Evolutionary conservation across 2,113 vertebrate genomes (phyloP), one percentile per base, ranked within the genome.

Genomic region (Tetraodon nigroviridis): DNA sequence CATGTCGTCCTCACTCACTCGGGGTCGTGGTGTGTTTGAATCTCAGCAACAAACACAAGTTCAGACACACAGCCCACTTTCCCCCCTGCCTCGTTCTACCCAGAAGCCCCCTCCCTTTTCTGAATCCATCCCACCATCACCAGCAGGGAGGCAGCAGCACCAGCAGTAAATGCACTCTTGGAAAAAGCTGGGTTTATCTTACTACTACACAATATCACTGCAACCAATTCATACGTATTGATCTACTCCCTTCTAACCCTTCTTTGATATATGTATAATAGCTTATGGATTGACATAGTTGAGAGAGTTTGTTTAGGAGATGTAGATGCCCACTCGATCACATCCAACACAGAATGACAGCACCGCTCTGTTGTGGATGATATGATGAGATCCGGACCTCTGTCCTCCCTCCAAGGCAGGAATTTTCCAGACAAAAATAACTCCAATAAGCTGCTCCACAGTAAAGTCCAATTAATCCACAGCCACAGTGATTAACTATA

Each of bases 1-100:
- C 81, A 84, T 81, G 67, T 61, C 22, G 52, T 58, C 69, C 58
- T 73, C 44, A 13, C 55, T 72, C 55, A 12, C 48, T 64, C 47
- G 0, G 15, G 2, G 19, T 48, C 24, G 7, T 24, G 49, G 57
- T 21, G 44, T 17, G 40, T 71, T 56, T 59, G 63, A 55, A 47
- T 70, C 48, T 59, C 7, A 19, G 48, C 16, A 2, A 51, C 29
- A 47, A 64, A 72, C 64, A 75, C 64, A 73, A 68, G 60, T 77
- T 77, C 68, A 69, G 57, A 66, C 61, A 57, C 61, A 60, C 51
- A 71, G 19, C 66, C 71, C 62, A 7, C 47, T 42, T 40, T 41
- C 45, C 41, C 18, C 63, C 18, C 68, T 58, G 47, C 55, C 48
- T 55, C 12, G 0, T 15, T 51, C 72, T 24, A 19, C 41, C 69